Evolutionary conservation across 2,113 vertebrate species (phyloP).

Genomic region (Oncorhynchus clarkii): DNA sequence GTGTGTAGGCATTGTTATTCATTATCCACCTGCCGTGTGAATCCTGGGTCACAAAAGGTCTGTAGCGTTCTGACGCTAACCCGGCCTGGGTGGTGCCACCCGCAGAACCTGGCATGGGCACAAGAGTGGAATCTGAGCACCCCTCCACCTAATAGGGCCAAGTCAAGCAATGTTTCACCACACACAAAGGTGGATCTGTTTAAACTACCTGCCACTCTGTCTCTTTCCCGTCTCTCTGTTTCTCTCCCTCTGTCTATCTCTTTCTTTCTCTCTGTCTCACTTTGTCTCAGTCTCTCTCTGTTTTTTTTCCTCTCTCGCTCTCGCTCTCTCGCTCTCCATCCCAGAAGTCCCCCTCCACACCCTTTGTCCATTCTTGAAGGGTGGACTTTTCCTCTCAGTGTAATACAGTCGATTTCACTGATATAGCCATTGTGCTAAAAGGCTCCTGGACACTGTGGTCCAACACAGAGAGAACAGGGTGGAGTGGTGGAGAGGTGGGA

Average conservation of each 20-base stretch:
- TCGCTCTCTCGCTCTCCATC: neutral
- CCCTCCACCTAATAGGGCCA: constrained; percentile 28
- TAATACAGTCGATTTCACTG: constrained; percentile 52
- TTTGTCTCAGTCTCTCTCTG: constrained; percentile 5
- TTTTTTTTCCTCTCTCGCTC: neutral
- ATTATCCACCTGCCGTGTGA: constrained; percentile 53
- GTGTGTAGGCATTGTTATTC: constrained; percentile 2
- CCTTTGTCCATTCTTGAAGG: constrained; percentile 15
- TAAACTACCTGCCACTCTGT: constrained; percentile 1
- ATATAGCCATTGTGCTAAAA: constrained; percentile 64
- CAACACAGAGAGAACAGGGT: constrained; percentile 14
- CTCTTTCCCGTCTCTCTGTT: neutral
- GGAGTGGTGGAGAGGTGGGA: constrained; percentile 28
- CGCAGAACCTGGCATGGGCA: constrained; percentile 35
- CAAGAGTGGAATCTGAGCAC: constrained; percentile 39
- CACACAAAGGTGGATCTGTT: constrained; percentile 47
- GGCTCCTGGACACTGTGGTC: constrained; percentile 24
- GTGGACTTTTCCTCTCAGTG: constrained; percentile 39
- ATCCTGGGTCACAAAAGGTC: constrained; percentile 55
- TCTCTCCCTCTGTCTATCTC: neutral
- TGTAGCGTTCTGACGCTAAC: constrained; percentile 25
- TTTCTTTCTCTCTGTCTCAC: neutral
- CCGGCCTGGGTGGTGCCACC: constrained; percentile 31
- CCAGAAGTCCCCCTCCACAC: constrained; percentile 25
- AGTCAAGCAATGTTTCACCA: constrained; percentile 37